Conservation (phyloP, 2,888 invertebrate species). For the Agrilus cyanescens region DNA sequence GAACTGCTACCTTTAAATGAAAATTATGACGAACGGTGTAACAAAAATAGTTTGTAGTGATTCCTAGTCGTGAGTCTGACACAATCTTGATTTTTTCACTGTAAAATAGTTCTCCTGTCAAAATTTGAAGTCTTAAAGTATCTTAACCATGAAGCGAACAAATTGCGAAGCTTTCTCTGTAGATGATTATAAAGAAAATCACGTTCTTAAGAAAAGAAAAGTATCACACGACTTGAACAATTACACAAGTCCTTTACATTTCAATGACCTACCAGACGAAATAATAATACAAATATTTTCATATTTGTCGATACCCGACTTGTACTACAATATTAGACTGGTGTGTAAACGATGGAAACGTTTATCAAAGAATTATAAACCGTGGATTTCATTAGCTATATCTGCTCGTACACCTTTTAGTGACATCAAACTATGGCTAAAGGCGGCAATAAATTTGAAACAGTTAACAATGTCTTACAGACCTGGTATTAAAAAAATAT, state of each 20-base stretch:
- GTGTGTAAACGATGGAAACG: conserved; percentile 13
- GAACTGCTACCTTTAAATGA: too few relatives aligned
- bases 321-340: conserved; percentile 11
- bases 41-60: too few relatives aligned
- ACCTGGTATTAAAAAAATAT: too few relatives aligned
- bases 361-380: conserved; percentile 10
- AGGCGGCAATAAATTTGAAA: conserved; percentile 9
- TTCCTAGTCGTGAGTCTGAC: too few relatives aligned
- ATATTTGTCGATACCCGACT: conserved; percentile 10
- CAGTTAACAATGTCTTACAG: not conserved
- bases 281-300: conserved; percentile 12
- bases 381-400: conserved; percentile 12
- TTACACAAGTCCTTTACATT: not conserved
- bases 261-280: conserved; percentile 13
- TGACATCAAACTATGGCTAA: conserved; percentile 11
- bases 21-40: too few relatives aligned
- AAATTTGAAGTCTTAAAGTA: too few relatives aligned
- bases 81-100: too few relatives aligned
- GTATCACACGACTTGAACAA: not conserved
- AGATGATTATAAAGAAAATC: too few relatives aligned
- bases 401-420: conserved; percentile 8
- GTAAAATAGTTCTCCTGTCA: too few relatives aligned
- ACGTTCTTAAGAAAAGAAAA: too few relatives aligned
- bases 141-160: too few relatives aligned
- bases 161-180: too few relatives aligned